Evolutionary conservation across 1,140 invertebrate species (phyloP).

Genomic region (Ips typographus): DNA sequence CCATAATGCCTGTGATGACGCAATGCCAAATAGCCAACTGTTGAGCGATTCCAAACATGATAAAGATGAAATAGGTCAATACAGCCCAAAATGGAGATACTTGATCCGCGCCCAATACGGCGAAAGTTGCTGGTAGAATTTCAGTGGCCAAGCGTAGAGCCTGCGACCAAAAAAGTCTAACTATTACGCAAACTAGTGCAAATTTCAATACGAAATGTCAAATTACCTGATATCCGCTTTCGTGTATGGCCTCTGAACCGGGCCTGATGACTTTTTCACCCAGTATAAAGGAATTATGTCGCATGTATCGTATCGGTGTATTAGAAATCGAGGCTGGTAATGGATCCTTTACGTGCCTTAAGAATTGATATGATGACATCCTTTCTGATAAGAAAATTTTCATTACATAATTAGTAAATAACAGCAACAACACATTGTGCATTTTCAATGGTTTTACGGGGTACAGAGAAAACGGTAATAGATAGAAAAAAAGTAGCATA

Average conservation of each 20-base stretch:
- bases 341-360: conserved; percentile 58
- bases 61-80: conserved; percentile 81
- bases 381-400: conserved; percentile 57
- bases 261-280: conserved; percentile 66
- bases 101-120: conserved; percentile 66
- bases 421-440: not conserved
- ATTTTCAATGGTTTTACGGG: too few species aligned
- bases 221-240: conserved; percentile 73
- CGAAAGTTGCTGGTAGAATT: conserved; percentile 79
- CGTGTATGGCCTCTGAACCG: conserved; percentile 55
- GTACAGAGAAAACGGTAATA: too few species aligned
- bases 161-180: conserved; percentile 52
- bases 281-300: conserved; percentile 69
- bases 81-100: conserved; percentile 84
- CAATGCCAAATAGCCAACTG: conserved; percentile 69
- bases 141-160: conserved; percentile 79
- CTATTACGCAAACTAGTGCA: not conserved
- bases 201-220: not conserved
- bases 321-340: conserved; percentile 53
- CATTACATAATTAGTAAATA: not conserved
- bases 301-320: conserved; percentile 65
- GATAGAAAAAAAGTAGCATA: too few species aligned
- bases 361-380: conserved; percentile 70
- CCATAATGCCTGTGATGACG: conserved; percentile 77
- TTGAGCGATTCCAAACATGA: conserved; percentile 84